phyloP scores from a whole-genome alignment of 2,888 invertebrate species.

The Tortrix viridana region DNA sequence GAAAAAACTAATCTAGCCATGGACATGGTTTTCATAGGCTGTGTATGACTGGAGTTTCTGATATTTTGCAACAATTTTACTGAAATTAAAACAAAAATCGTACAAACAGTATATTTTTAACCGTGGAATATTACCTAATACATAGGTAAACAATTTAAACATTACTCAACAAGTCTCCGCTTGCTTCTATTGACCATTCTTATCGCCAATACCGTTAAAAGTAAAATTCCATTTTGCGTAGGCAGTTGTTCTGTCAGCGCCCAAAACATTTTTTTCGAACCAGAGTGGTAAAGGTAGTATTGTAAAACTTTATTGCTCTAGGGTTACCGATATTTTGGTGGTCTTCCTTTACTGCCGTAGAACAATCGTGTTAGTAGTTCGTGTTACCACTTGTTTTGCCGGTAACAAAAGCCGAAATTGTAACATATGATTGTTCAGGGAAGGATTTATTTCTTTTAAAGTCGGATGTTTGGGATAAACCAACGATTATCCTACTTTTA shows the following conservation, averaged over 20 bases:
- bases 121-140: too few species aligned
- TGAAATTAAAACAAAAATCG: not conserved
- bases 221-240: constrained; percentile 31
- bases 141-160: not conserved
- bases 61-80: too few species aligned
- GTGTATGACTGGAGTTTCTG: too few species aligned
- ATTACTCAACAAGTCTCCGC: constrained; percentile 7
- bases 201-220: constrained; percentile 32
- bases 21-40: too few species aligned
- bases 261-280: constrained; percentile 46
- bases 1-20: too few species aligned
- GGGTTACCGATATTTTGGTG: constrained; percentile 50
- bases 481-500: constrained; percentile 54
- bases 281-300: constrained; percentile 45
- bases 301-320: constrained; percentile 61
- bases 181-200: constrained; percentile 18
- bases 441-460: constrained; percentile 48
- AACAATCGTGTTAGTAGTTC: constrained; percentile 47
- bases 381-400: constrained; percentile 30
- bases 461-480: constrained; percentile 51
- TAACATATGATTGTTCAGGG: constrained; percentile 43
- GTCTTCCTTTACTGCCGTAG: constrained; percentile 43
- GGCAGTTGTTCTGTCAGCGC: constrained; percentile 17
- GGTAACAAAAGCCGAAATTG: constrained; percentile 14
- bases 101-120: too few species aligned